Percentiles rank a stretch among this genome's conserved stretches.
These are phyloP conservation scores for Corythornis leucogaster DNA, from an alignment of 2,797 vertebrate species.

Conservation along the genomic window DNA sequence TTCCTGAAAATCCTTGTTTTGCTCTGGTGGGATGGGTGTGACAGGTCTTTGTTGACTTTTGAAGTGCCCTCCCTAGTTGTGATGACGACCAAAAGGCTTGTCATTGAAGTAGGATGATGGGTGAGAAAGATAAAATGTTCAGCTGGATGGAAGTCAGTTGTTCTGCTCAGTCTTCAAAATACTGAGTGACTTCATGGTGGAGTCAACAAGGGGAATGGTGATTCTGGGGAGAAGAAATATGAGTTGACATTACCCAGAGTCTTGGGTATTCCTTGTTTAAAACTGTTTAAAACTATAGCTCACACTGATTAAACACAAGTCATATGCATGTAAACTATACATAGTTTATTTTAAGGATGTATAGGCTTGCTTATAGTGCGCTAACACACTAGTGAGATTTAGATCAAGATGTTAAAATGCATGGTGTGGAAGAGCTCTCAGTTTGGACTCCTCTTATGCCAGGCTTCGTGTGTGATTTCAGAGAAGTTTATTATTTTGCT, in stretches of 20 bases:
- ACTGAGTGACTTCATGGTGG: background rate
- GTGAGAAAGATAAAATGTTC: background rate
- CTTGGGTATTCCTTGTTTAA: background rate
- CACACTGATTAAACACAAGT: background rate
- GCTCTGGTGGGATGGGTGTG: background rate
- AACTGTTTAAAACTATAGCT: background rate
- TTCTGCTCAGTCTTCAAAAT: background rate
- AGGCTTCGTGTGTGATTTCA: background rate
- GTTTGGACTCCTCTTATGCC: background rate
- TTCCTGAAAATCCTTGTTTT: background rate
- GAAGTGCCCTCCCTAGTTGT: background rate
- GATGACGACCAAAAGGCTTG: background rate
- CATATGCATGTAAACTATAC: background rate
- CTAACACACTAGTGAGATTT: background rate
- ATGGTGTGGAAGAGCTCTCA: background rate
- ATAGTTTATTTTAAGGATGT: background rate
- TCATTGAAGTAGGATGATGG: background rate
- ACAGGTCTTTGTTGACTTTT: background rate
- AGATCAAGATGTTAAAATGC: background rate
- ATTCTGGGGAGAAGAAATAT: background rate
- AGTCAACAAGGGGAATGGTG: background rate
- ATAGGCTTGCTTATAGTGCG: background rate
- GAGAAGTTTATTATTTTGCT: background rate
- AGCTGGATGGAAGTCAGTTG: background rate
- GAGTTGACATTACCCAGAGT: background rate